A percentile compares a stretch with the other conserved stretches of the same genome.
Evolutionary conservation across 1,140 invertebrate genomes (phyloP).

Genomic region (Zophobas morio): DNA sequence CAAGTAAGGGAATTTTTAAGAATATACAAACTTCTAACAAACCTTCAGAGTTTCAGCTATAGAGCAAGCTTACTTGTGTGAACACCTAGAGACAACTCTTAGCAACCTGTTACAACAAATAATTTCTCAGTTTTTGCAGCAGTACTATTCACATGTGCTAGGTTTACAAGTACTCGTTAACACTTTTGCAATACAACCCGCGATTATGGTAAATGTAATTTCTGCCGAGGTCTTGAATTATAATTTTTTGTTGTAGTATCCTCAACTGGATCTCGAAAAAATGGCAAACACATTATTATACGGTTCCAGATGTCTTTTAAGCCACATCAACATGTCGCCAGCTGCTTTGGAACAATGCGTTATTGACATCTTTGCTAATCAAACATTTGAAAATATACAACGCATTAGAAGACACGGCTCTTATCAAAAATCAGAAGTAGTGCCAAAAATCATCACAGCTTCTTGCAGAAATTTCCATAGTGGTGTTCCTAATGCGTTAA

Average conservation of each 20-base stretch:
- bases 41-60: constrained; percentile 83
- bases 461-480: constrained; percentile 62
- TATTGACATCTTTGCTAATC: constrained; percentile 62
- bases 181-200: constrained; percentile 71
- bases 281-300: constrained; percentile 58
- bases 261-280: constrained; percentile 56
- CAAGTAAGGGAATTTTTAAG: constrained; percentile 67
- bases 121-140: constrained; percentile 83
- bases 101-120: constrained; percentile 56
- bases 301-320: constrained; percentile 63
- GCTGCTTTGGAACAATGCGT: constrained; percentile 64
- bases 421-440: constrained; percentile 57
- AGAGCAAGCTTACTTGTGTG: constrained; percentile 71
- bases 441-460: constrained; percentile 61
- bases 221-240: background rate
- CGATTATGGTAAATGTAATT: constrained; percentile 31
- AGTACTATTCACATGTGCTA: constrained; percentile 90
- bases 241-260: constrained; percentile 48
- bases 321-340: constrained; percentile 66
- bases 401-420: constrained; percentile 59
- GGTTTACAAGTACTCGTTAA: constrained; percentile 93
- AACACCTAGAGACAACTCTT: constrained; percentile 47
- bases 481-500: constrained; percentile 63
- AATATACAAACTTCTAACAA: constrained; percentile 14
- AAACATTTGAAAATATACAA: constrained; percentile 61